Evolutionary conservation across 2,888 invertebrate genomes (phyloP), one percentile per base, ranked within the genome.

Genomic region (Andrena marginata): DNA sequence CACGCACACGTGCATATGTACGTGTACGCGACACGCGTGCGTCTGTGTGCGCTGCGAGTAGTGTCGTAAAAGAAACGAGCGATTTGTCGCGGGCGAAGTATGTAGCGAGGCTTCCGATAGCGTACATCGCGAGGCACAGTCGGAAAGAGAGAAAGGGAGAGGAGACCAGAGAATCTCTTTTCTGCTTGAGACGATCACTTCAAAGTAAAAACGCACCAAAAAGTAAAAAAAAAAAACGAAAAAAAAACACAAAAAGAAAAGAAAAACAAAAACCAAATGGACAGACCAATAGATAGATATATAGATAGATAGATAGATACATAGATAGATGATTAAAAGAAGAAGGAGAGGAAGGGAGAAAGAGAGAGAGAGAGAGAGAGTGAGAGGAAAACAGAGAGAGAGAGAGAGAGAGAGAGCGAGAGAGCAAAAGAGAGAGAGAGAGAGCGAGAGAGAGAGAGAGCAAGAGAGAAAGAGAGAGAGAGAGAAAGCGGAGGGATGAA

Each of bases 31-130:
- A 64, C 2, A 10, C 10, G 10, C 63, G 51, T 54, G 59, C 10
- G 54, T 65, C 65, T 62, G 56, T 84, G 77, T 72, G 77, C 74
- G 59, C 67, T 62, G 59, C 26, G 75, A 54, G 60, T 82, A 80
- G 71, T 74, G 74, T 84, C 81, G 79, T 56, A 69, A 42, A 65
- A 59, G 56, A 23, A 49, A 67, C 78, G 80, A 78, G 80, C 82
- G 84, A 77, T 81, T 81, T 73, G 60, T 86, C 79, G 62, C 86
- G 75, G 75, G 26, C 74, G 68, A 78, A 80, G 71, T 77, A 76
- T 5, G 42, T 42, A 42, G 67, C 67, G 70, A 29, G 26, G 74
- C 48, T 60, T 35, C 31, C 31, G 60, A 29, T 80, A 77, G 62
- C 68, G 64, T 72, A 73, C 70, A 59, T 23, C 71, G 70, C 42